Percentiles rank a stretch among this genome's conserved stretches.
phyloP scores from a whole-genome alignment of 2,113 vertebrate genomes.

The Myiozetetes cayanensis region DNA sequence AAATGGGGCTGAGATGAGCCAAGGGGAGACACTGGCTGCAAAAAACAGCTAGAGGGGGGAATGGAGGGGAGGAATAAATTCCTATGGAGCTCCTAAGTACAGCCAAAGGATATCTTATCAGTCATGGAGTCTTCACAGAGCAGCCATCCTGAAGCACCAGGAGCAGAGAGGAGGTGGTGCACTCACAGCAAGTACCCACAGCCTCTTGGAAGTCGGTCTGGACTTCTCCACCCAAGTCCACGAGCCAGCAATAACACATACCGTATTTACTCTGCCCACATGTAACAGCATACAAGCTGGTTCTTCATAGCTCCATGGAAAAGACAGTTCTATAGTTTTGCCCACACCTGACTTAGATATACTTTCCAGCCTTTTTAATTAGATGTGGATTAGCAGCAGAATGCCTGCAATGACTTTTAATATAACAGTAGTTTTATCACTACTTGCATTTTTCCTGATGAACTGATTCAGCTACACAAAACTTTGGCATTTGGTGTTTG shows the following conservation, averaged over 20 bases:
- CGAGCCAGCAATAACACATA: accelerated
- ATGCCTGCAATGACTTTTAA: background rate
- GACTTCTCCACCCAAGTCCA: background rate
- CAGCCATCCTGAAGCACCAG: background rate
- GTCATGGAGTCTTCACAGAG: background rate
- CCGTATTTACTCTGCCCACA: background rate
- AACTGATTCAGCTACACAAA: background rate
- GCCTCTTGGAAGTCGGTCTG: background rate
- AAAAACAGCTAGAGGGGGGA: background rate
- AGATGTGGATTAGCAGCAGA: background rate
- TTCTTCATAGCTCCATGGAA: background rate
- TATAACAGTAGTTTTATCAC: background rate
- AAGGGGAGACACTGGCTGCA: background rate
- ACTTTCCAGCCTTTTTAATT: background rate
- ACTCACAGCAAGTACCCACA: background rate
- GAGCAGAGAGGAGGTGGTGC: background rate
- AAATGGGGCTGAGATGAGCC: background rate
- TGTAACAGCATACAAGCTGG: background rate
- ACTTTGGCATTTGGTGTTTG: background rate
- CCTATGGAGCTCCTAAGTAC: background rate
- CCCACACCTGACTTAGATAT: background rate
- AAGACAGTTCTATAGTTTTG: background rate
- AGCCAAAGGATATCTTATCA: background rate
- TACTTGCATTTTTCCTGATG: background rate
- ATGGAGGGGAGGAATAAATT: background rate